These are phyloP conservation scores for Rhagoletis pomonella DNA, from an alignment of 1,140 invertebrate species.

Conservation along the genomic window DNA sequence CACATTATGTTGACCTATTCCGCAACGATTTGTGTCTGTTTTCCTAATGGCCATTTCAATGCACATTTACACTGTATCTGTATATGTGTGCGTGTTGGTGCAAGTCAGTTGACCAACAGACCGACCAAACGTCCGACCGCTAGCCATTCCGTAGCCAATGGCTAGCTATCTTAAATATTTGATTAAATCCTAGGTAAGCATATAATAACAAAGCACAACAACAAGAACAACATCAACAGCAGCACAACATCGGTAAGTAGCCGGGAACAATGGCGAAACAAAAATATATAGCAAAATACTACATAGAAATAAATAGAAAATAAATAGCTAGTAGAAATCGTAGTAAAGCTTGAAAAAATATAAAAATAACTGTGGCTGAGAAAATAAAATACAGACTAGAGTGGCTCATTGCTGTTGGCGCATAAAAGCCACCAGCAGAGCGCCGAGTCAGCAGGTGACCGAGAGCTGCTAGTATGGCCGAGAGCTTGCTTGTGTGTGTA, in stretches of 20 bases:
- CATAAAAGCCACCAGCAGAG: constrained; percentile 44
- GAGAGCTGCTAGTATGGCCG: background rate
- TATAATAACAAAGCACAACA: constrained; percentile 43
- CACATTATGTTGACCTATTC: constrained; percentile 43
- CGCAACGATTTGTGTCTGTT: constrained; percentile 18
- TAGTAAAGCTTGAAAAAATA: background rate
- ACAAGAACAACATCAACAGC: background rate
- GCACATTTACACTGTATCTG: background rate
- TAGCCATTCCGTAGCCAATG: constrained; percentile 14
- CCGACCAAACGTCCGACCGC: background rate
- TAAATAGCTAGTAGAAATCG: background rate
- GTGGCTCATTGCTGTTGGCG: constrained; percentile 23
- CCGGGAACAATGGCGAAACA: constrained; percentile 4
- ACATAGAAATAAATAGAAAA: background rate
- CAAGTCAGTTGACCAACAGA: constrained; percentile 1
- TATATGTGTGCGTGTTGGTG: background rate
- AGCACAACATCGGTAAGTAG: background rate
- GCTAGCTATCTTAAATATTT: constrained; percentile 54
- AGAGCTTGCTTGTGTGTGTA: background rate
- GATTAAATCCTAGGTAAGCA: constrained; percentile 53
- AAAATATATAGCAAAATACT: background rate
- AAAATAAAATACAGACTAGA: background rate
- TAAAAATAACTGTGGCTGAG: constrained; percentile 37
- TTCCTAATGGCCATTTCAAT: constrained; percentile 10
- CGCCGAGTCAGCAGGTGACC: background rate